Base-by-base conservation (phyloP, 2,888 invertebrate species). In the Gnatocerus cornutus region DNA sequence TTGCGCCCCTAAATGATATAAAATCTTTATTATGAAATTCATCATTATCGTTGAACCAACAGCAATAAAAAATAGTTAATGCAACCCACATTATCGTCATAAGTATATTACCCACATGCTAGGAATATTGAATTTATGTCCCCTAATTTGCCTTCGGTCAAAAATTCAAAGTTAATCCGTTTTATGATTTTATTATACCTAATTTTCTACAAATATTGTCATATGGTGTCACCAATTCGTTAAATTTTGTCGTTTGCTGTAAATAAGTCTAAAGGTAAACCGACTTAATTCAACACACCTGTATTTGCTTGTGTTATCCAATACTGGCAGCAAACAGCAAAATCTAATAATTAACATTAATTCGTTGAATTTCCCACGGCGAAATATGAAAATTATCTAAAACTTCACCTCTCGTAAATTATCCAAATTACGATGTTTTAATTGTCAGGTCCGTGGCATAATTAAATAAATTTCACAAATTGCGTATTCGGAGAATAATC, bases 311-410 rank as follows among this genome's bases (percentile, higher is more conserved):
- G 39, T 7, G 45, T 21, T 43, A 58, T 13, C 12, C 33, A 13
- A 37, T 41, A 41, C 16, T 27, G 12, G 4, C 21, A 21, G 21
- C 4, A 21, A 45, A 29, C 45, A 59, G 12, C 30, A 61, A 61
- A 48, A 61, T 12, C 46, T 8, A 46, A 46, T 59, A 59, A 59
- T 59, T 58, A 61, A 61, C 48, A 21, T 61, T 61, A 61, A 61
- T 61, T 48, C 33, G 39, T 33, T n/a, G 46, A 37, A 61, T 50
- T 61, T 61, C 61, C 61, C 61, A 61, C 27, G 61, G 9, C 48
- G 13, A 48, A 14, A 58, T 37, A 61, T 12, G 21, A 41, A 41
- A 39, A 27, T 43, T 27, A 27, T 37, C 29, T 14, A 29, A 37
- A 61, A 50, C 5, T 30, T 61, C 12, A 50, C 39, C 13, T 14